Evolutionary conservation across 2,888 invertebrate species (phyloP).

Genomic region (Suillia variegata): DNA sequence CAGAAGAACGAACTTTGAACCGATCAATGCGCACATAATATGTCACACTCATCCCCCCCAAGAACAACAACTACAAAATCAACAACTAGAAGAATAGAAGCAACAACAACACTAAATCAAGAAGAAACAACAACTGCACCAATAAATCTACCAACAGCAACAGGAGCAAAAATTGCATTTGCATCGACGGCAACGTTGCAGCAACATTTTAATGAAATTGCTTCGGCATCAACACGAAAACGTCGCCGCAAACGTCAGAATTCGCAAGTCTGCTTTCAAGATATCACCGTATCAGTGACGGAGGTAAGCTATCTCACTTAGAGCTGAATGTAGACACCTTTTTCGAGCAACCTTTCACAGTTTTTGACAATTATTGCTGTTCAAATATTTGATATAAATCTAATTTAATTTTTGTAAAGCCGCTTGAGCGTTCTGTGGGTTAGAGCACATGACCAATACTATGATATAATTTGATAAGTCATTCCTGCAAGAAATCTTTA

Average conservation of each 20-base stretch:
- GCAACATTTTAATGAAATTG: constrained; percentile 54
- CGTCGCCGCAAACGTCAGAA: constrained; percentile 69
- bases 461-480: no score
- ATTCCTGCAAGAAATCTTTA: no score
- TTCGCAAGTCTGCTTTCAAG: constrained; percentile 65
- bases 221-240: constrained; percentile 63
- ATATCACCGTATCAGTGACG: constrained; percentile 9
- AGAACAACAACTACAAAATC: constrained; percentile 11
- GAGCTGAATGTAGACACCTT: no score
- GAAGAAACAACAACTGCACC: constrained; percentile 4
- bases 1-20: not conserved
- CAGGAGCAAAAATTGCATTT: constrained; percentile 11
- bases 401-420: no score
- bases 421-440: no score
- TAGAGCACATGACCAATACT: no score
- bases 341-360: no score
- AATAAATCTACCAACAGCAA: constrained; percentile 4
- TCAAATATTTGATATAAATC: no score
- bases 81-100: no score
- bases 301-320: no score
- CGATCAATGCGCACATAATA: constrained; percentile 19
- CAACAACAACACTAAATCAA: constrained; percentile 8
- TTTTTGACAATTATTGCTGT: no score
- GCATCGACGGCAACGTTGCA: constrained; percentile 14
- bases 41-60: constrained; percentile 20